Base-by-base conservation (phyloP, 2,888 invertebrate species). In the Nasonovia ribisnigri region DNA sequence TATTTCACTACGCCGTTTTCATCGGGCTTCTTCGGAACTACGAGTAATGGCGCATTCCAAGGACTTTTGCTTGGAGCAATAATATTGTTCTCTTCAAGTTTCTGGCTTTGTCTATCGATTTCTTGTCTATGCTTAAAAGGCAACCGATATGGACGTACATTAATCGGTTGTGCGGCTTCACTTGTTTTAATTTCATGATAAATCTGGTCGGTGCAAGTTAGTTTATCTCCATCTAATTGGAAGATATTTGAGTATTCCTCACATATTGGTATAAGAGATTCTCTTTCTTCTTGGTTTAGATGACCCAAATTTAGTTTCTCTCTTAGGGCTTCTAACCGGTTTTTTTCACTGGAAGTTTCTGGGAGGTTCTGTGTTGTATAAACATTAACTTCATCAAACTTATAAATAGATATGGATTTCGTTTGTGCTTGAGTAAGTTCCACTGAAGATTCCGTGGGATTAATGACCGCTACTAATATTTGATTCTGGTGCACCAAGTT, bases 1-100 rank as follows among this genome's bases (percentile, higher is more conserved):
- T 86, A 46, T 11, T 29, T 46, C 11, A 46, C 29, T 2, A 11
- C 24, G 2, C 86, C 86, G 46, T 43, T 5, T 10, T 26, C 10
- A 11, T 43, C 86, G 1, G 43, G 46, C 20, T 94, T 94, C n/a
- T 94, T 94, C 0, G 92, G 94, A 13, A 94, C 94, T 10, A 94
- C 94, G 3, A 90, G 43, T 26, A 94, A n/a, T 2, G 94, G 92
- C 24, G 84, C 29, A n/a, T 94, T 46, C 46, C 46, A 46, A 46
- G 46, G 46, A 6, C 46, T 46, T 46, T 46, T 46, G 46, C 88
- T 92, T 3, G 51, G n/a, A 29, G 24, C 42, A 13, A 93, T 89
- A 6, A 87, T 87, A 16, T 24, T 24, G n/a, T 87, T n/a, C 16
- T 13, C 16, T 51, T 86, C 29, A 8, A 60, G 4, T 60, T 87